Conservation (phyloP, 2,797 vertebrate genomes). For the Caiman crocodilus region DNA sequence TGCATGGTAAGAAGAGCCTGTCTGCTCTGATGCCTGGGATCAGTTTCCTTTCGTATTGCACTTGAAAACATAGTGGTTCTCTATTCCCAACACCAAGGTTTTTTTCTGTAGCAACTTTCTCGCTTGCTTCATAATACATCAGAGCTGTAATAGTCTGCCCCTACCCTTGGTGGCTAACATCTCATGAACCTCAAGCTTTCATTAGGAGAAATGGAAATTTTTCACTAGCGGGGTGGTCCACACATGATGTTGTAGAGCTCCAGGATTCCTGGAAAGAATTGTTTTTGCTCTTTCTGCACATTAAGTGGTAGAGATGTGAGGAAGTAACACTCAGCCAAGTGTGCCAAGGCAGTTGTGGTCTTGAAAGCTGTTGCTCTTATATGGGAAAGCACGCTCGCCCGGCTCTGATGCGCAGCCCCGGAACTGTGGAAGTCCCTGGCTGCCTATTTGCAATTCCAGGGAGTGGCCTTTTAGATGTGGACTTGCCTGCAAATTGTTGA, state of each 20-base stretch:
- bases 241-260: not conserved
- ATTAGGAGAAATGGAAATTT: not conserved
- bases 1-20: not conserved
- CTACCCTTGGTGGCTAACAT: not conserved
- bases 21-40: not conserved
- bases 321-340: not conserved
- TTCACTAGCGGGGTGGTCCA: not conserved
- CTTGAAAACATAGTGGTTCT: not conserved
- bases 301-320: slow-evolving; percentile 9
- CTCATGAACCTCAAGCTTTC: not conserved
- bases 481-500: not conserved
- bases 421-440: not conserved
- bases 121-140: not conserved
- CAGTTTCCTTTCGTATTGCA: not conserved
- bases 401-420: not conserved
- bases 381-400: not conserved
- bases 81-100: not conserved
- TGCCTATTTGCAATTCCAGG: not conserved
- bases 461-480: not conserved
- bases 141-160: not conserved
- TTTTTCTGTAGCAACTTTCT: not conserved
- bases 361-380: not conserved
- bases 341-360: not conserved
- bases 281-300: not conserved
- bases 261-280: not conserved